Evolutionary conservation across 2,888 invertebrate genomes (phyloP).

Genomic region (Epinotia demarniana): DNA sequence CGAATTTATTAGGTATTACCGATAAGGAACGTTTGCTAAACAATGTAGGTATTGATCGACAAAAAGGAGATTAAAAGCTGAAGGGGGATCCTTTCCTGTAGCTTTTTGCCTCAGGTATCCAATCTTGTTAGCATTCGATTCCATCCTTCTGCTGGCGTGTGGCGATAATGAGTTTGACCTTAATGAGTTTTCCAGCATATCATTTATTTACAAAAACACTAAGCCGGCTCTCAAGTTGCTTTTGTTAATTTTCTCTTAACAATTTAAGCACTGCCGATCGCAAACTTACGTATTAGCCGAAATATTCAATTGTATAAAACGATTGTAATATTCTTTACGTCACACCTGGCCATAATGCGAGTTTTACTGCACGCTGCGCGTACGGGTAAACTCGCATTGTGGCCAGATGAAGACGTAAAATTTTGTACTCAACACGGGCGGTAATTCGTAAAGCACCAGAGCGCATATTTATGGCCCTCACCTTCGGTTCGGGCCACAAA

Average conservation of each 20-base stretch:
- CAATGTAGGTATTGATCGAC: background rate
- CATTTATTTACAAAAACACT: constrained; percentile 1
- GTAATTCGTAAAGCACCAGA: too few relatives aligned
- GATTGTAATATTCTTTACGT: too few relatives aligned
- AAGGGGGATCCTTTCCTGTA: background rate
- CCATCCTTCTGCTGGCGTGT: background rate
- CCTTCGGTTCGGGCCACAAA: too few relatives aligned
- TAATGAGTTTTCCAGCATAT: constrained; percentile 12
- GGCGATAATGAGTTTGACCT: constrained; percentile 22
- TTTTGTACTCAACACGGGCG: too few relatives aligned
- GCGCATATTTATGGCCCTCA: too few relatives aligned
- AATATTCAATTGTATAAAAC: too few relatives aligned
- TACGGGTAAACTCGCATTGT: too few relatives aligned
- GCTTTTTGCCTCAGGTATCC: background rate
- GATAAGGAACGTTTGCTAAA: background rate
- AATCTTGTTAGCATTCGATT: constrained; percentile 21
- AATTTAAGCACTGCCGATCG: background rate
- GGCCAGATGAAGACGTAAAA: too few relatives aligned
- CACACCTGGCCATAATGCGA: too few relatives aligned
- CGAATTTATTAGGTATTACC: background rate
- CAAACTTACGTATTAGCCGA: too few relatives aligned
- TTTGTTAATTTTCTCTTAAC: background rate
- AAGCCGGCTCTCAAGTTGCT: background rate
- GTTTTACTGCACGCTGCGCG: too few relatives aligned
- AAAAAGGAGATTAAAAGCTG: background rate